A percentile compares a stretch with the other conserved stretches of the same genome.
Conservation (phyloP, 2,797 vertebrate species). For the Notamacropus eugenii region DNA sequence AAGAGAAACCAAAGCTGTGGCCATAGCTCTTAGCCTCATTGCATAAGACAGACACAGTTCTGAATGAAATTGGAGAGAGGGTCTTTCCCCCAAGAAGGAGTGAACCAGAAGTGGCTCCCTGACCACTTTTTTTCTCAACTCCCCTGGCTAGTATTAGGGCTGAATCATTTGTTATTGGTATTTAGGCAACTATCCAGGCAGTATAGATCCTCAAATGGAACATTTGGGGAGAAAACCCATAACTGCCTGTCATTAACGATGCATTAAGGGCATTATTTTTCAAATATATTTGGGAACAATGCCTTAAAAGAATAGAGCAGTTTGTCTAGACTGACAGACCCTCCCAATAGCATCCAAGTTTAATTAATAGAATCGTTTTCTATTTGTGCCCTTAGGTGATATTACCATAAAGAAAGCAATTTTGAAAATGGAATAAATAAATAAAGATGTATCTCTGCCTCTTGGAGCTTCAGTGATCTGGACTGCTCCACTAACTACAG, state of each 20-base stretch:
- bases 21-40: neutral
- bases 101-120: constrained; percentile 23
- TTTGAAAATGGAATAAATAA: constrained; percentile 35
- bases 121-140: constrained; percentile 52
- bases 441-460: constrained; percentile 23
- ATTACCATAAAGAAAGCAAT: constrained; percentile 39
- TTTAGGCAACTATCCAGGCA: constrained; percentile 42
- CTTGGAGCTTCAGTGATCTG: constrained; percentile 48
- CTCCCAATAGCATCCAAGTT: constrained; percentile 1
- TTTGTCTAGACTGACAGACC: neutral
- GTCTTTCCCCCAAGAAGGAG: constrained; percentile 26
- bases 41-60: neutral
- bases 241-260: neutral
- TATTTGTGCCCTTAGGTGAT: constrained; percentile 28
- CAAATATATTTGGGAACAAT: neutral
- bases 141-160: neutral
- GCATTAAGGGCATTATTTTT: neutral
- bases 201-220: constrained; percentile 42
- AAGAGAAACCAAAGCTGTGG: neutral
- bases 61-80: constrained; percentile 46
- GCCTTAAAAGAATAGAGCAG: neutral
- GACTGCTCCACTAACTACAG: constrained; percentile 62
- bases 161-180: constrained; percentile 35
- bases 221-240: neutral
- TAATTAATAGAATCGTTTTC: constrained; percentile 12